Percentiles rank a stretch among this genome's conserved stretches.
These are phyloP conservation scores for Anguilla megastoma DNA, from an alignment of 2,797 vertebrate genomes.

Conservation along the genomic window DNA sequence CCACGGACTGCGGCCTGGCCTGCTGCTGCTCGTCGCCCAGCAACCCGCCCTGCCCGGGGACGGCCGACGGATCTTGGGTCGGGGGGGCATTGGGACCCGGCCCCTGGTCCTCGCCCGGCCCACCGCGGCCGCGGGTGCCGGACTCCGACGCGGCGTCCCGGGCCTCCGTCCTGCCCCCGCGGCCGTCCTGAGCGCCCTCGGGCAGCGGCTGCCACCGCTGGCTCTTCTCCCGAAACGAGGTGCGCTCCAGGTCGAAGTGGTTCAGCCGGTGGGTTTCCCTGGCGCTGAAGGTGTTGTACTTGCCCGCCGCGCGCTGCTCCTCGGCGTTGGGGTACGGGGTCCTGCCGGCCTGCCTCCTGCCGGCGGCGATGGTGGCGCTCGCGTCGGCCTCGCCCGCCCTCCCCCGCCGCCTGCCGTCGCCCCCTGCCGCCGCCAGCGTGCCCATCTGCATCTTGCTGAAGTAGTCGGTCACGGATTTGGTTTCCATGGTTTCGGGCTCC, in stretches of 20 bases:
- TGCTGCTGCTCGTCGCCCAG: slow-evolving; percentile 70
- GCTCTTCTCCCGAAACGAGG: slow-evolving; percentile 84
- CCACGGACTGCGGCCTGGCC: slow-evolving; percentile 79
- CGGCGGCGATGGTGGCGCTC: slow-evolving; percentile 61
- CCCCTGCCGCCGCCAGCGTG: slow-evolving; percentile 81
- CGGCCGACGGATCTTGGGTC: slow-evolving; percentile 74
- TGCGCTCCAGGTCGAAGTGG: slow-evolving; percentile 89
- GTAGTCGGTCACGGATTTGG: slow-evolving; percentile 94
- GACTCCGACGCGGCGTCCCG: slow-evolving; percentile 73
- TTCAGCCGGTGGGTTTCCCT: slow-evolving; percentile 84
- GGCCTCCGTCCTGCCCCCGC: slow-evolving; percentile 63
- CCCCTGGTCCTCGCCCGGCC: slow-evolving; percentile 69
- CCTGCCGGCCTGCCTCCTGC: slow-evolving; percentile 72
- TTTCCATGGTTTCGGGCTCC: slow-evolving; percentile 99
- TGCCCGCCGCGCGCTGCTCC: slow-evolving; percentile 77
- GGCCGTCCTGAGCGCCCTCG: slow-evolving; percentile 75
- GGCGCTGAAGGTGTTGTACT: slow-evolving; percentile 83
- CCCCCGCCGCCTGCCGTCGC: slow-evolving; percentile 80
- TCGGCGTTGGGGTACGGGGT: slow-evolving; percentile 70
- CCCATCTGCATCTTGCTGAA: slow-evolving; percentile 94
- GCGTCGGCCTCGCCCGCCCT: slow-evolving; percentile 78
- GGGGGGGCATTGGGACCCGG: slow-evolving; percentile 76
- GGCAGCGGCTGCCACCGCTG: slow-evolving; percentile 82
- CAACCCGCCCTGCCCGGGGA: slow-evolving; percentile 67
- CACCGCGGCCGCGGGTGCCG: slow-evolving; percentile 58